Conservation (phyloP, 2,797 vertebrate genomes). For the Hemitrygon akajei region DNA sequence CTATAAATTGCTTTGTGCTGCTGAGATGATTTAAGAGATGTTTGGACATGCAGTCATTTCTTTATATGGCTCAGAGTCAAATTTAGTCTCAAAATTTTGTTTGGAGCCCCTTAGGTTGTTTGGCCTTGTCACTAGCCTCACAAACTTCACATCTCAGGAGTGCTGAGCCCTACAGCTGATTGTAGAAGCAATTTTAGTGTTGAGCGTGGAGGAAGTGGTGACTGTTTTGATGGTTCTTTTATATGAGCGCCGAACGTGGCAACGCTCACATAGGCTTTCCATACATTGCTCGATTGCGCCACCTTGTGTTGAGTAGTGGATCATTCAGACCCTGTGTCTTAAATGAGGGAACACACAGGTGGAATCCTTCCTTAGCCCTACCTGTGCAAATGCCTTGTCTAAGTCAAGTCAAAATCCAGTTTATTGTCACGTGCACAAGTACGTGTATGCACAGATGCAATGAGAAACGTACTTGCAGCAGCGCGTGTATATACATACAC, state of each 20-base stretch:
- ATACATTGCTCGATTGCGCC: background rate
- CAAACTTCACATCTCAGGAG: background rate
- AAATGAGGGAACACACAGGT: background rate
- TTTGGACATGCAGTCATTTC: background rate
- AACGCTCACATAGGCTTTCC: background rate
- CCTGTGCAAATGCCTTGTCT: background rate
- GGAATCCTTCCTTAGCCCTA: background rate
- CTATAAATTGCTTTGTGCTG: too few relatives aligned
- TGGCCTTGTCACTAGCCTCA: background rate
- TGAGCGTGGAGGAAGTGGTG: background rate
- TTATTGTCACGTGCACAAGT: too few relatives aligned
- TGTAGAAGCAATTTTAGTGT: background rate
- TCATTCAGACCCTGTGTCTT: background rate
- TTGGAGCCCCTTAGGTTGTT: background rate
- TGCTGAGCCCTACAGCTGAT: background rate
- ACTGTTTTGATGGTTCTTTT: background rate
- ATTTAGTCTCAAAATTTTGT: background rate
- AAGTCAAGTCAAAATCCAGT: too few relatives aligned
- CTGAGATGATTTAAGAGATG: background rate
- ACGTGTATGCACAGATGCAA: too few relatives aligned
- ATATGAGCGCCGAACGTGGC: background rate
- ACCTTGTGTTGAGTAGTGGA: background rate
- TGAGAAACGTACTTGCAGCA: too few relatives aligned
- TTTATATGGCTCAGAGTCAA: background rate
- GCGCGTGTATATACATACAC: too few relatives aligned